Evolutionary conservation across 2,797 vertebrate species (phyloP), one percentile per base, ranked within the genome.

Genomic region (Helarctos malayanus): DNA sequence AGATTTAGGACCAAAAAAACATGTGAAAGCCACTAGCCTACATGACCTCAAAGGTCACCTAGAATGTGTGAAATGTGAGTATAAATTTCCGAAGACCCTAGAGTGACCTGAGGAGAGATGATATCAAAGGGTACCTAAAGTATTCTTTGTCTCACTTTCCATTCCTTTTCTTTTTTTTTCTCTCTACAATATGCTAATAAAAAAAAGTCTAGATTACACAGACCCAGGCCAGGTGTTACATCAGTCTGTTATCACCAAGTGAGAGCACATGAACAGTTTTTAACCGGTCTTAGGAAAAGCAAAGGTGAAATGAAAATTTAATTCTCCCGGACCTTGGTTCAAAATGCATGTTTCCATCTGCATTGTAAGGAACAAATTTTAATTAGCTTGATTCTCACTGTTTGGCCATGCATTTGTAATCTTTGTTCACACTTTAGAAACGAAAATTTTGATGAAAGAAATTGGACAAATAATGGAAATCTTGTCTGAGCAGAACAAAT

Each of bases 401-500:
- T 98, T 98, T 98, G 97, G 95, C 96, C 96, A 98, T 98, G 98
- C 98, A 98, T 98, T 98, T 98, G 96, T 98, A 98, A 98, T 98
- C 98, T 99, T 98, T 97, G 97, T 98, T 98, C 98, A 98, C 97
- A 98, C 96, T 98, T 98, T 98, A 97, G 98, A 98, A 97, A 97
- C 98, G 96, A 98, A 98, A 98, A 98, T 97, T 97, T 98, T 98
- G 98, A 98, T 98, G 98, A 98, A 98, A 98, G 97, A 97, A 98
- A 98, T 97, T 98, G 94, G 97, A 92, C 97, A 98, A 98, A 98
- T 98, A 98, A 98, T 98, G 98, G 97, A 98, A 98, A 98, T 98
- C 98, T 98, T 98, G 98, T 97, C 98, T 98, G 97, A 98, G 98
- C 97, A 98, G 98, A 98, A 98, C 98, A 98, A 98, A 98, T 98